phyloP scores from a whole-genome alignment of 2,113 vertebrate species.

The Engraulis encrasicolus region DNA sequence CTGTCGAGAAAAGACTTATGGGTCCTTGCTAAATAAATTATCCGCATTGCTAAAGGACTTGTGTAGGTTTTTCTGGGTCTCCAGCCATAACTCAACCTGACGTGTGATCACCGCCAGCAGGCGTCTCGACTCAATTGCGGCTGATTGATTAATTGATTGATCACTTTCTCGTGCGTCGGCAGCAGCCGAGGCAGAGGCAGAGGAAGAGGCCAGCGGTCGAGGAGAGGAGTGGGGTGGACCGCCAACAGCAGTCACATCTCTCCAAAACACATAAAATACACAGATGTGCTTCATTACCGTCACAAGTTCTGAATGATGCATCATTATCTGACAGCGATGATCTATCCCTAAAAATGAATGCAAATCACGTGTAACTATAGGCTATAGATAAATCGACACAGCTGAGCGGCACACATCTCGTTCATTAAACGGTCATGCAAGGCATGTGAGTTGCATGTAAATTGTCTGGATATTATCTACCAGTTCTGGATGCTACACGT shows the following conservation, averaged over 20 bases:
- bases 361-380: background rate
- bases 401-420: background rate
- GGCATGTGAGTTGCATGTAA: background rate
- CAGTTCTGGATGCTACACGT: background rate
- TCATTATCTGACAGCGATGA: background rate
- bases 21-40: background rate
- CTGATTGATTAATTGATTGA: conserved; percentile 56
- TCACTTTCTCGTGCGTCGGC: background rate
- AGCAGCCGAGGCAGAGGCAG: background rate
- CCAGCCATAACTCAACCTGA: conserved; percentile 44
- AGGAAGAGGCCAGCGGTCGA: background rate
- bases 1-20: background rate
- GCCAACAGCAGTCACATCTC: background rate
- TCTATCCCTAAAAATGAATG: background rate
- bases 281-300: background rate
- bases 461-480: no score
- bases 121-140: conserved; percentile 47
- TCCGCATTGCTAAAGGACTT: conserved; percentile 14
- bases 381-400: background rate
- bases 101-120: conserved; percentile 49
- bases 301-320: background rate
- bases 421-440: background rate
- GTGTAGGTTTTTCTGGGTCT: background rate
- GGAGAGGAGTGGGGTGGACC: no score
- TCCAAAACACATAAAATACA: background rate